Percentiles rank a stretch among this genome's conserved stretches.
Conservation (phyloP, 2,797 vertebrate species). For the Thaleichthys pacificus region DNA sequence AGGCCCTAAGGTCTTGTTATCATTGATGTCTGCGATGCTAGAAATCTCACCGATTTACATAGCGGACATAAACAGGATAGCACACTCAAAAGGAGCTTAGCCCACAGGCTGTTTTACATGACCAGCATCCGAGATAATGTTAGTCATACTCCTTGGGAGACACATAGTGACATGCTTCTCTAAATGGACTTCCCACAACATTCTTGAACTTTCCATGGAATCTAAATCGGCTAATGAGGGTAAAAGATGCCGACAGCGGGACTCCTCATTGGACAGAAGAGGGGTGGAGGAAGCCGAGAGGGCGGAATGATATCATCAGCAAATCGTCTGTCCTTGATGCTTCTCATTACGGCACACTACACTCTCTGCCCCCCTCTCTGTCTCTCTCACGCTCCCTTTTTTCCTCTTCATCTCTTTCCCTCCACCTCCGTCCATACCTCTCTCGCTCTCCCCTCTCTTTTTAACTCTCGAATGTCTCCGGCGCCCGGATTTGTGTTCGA, state of each 20-base stretch:
- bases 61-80: not conserved
- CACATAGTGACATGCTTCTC: conserved; percentile 49
- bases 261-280: conserved; percentile 36
- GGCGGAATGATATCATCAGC: conserved; percentile 43
- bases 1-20: not conserved
- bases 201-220: conserved; percentile 41
- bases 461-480: conserved; percentile 11
- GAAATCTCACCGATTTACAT: not conserved
- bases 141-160: conserved; percentile 52
- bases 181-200: conserved; percentile 50
- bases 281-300: conserved; percentile 26
- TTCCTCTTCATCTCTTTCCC: not conserved
- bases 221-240: conserved; percentile 55
- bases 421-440: conserved; percentile 1
- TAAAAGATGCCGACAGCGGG: conserved; percentile 47
- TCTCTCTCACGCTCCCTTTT: conserved; percentile 4
- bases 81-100: not conserved
- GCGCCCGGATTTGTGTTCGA: conserved; percentile 26
- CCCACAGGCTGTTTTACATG: not conserved
- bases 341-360: conserved; percentile 39
- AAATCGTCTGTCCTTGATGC: conserved; percentile 38
- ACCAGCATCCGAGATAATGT: conserved; percentile 44
- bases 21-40: not conserved
- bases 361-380: not conserved
- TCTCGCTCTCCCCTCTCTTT: not conserved